phyloP scores from a whole-genome alignment of 2,888 invertebrate species.

The Drosophila macrospina region DNA sequence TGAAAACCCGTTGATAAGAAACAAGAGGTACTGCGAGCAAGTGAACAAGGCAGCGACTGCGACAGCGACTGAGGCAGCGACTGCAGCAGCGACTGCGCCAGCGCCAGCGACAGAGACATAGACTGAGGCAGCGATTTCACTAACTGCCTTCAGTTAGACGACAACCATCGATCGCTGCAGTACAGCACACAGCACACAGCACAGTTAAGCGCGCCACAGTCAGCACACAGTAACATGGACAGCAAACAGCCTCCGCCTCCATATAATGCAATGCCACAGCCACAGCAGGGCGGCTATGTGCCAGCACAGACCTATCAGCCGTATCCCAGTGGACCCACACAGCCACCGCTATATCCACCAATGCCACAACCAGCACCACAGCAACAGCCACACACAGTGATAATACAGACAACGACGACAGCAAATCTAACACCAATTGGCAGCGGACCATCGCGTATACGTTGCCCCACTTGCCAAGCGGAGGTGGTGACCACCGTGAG shows the following conservation, averaged over 20 bases:
- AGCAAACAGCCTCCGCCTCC: slow-evolving; percentile 82
- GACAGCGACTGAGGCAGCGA: not conserved
- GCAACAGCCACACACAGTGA: slow-evolving; percentile 64
- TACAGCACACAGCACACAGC: slow-evolving; percentile 30
- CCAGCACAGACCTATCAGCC: slow-evolving; percentile 83
- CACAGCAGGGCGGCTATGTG: slow-evolving; percentile 66
- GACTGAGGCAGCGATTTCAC: not conserved
- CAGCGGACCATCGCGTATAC: slow-evolving; percentile 74
- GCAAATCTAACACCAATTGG: slow-evolving; percentile 68
- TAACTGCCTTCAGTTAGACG: slow-evolving; percentile 46
- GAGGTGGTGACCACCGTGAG: slow-evolving; percentile 85
- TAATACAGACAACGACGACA: slow-evolving; percentile 80
- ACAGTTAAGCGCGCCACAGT: not conserved
- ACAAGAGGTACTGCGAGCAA: not conserved
- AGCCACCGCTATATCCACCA: slow-evolving; percentile 64
- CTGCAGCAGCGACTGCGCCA: not conserved
- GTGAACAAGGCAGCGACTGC: not conserved
- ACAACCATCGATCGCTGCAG: slow-evolving; percentile 45
- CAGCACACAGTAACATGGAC: slow-evolving; percentile 44
- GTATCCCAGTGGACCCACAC: slow-evolving; percentile 69
- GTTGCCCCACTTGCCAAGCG: slow-evolving; percentile 86
- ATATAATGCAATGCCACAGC: slow-evolving; percentile 59
- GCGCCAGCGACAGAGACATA: not conserved
- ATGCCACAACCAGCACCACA: slow-evolving; percentile 64
- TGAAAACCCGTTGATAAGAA: slow-evolving; percentile 41